Evolutionary conservation across 2,797 vertebrate species (phyloP).

Genomic region (Catharus ustulatus): DNA sequence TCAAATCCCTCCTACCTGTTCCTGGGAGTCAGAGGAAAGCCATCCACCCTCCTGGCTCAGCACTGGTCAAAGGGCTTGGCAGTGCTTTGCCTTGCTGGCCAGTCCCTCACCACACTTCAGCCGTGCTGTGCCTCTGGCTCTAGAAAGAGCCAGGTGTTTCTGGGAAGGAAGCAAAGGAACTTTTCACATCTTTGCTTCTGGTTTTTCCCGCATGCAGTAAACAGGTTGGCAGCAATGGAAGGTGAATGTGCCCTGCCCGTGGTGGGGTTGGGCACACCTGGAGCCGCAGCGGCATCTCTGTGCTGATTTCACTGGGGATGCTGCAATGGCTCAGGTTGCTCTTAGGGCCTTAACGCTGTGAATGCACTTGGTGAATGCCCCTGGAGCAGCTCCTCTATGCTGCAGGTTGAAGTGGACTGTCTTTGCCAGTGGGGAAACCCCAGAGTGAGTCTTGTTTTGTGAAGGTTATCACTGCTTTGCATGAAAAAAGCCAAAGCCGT

Average conservation of each 20-base stretch:
- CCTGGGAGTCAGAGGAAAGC: neutral
- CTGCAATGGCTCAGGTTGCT: neutral
- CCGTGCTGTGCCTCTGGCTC: neutral
- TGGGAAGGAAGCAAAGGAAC: neutral
- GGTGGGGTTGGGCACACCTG: neutral
- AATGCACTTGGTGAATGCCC: neutral
- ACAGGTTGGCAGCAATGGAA: neutral
- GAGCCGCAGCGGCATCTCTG: neutral
- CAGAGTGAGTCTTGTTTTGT: neutral
- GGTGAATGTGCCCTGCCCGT: neutral
- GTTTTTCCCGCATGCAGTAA: neutral
- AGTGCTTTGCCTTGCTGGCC: neutral
- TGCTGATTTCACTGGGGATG: neutral
- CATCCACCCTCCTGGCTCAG: neutral
- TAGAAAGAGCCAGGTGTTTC: neutral
- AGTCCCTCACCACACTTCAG: neutral
- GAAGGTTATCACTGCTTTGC: neutral
- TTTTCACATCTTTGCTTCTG: neutral
- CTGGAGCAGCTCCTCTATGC: neutral
- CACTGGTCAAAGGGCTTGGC: neutral
- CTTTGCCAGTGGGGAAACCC: neutral
- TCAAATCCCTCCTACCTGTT: neutral
- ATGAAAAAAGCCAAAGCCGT: neutral
- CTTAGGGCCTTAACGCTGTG: too few relatives aligned
- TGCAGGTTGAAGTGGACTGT: neutral